These are phyloP conservation scores for Pomacea canaliculata DNA, from an alignment of 2,888 invertebrate species.

Conservation along the genomic window DNA sequence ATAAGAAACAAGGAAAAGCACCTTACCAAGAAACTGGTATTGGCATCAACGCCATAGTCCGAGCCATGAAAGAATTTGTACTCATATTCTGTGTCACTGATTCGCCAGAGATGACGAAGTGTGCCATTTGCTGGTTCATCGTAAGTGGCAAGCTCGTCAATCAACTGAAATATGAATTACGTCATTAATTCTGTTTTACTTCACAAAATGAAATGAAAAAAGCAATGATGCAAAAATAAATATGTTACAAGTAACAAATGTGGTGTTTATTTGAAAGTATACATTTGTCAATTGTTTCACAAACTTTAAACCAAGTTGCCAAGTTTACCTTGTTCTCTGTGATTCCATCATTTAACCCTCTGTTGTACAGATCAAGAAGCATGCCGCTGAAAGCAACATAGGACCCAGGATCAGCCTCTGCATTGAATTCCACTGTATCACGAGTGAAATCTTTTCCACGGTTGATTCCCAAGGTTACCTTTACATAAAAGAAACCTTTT, in stretches of 20 bases:
- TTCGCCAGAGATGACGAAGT: conserved; percentile 64
- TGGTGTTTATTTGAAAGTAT: no score
- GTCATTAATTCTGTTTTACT: no score
- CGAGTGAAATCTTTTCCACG: conserved; percentile 94
- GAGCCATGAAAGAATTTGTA: conserved; percentile 78
- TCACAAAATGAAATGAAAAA: no score
- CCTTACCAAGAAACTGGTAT: conserved; percentile 87
- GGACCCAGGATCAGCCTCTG: conserved; percentile 93
- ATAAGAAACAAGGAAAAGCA: background rate
- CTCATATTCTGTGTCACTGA: conserved; percentile 63
- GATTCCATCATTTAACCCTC: conserved; percentile 65
- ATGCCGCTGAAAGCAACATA: conserved; percentile 93
- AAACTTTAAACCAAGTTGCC: no score
- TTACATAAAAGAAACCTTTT: conserved; percentile 9
- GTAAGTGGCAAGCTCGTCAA: conserved; percentile 66
- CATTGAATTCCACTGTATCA: conserved; percentile 91
- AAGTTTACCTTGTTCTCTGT: conserved; percentile 61
- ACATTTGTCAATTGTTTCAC: no score
- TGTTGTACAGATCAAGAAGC: conserved; percentile 63
- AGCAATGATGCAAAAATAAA: no score
- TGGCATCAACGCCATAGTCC: conserved; percentile 92
- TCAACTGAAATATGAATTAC: conserved; percentile 50
- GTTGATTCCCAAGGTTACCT: conserved; percentile 77
- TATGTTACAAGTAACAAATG: no score
- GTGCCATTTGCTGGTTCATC: conserved; percentile 65